These are phyloP conservation scores for Scaptomyza pallida DNA, from an alignment of 1,140 invertebrate species.

Conservation along the genomic window DNA sequence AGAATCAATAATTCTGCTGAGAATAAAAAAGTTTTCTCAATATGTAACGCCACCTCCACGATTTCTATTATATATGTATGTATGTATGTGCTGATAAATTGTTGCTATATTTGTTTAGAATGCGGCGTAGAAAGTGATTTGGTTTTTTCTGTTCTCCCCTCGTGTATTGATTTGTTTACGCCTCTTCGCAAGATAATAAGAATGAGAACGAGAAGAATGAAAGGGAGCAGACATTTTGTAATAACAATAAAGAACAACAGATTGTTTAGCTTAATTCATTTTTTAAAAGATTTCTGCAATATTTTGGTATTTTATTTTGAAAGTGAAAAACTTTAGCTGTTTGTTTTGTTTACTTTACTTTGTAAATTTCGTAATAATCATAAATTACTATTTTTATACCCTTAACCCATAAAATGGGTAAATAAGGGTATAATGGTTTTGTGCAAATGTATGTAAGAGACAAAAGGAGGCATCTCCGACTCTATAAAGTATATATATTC, in stretches of 20 bases:
- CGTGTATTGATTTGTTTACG: conserved; percentile 38
- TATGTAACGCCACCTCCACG: background rate
- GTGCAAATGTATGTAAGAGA: no score
- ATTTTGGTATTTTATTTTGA: background rate
- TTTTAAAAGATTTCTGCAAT: background rate
- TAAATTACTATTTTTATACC: no score
- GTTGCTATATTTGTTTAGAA: conserved; percentile 17
- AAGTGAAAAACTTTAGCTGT: background rate
- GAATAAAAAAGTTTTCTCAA: background rate
- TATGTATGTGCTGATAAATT: conserved; percentile 18
- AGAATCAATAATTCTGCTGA: conserved; percentile 23
- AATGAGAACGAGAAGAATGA: no score
- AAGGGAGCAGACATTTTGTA: background rate
- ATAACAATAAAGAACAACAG: background rate
- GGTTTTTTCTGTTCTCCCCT: background rate
- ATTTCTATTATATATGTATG: background rate
- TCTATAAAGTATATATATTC: no score
- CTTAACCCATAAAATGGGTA: no score
- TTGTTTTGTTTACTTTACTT: no score
- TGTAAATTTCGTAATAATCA: no score
- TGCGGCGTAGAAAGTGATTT: conserved; percentile 42
- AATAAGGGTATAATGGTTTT: no score
- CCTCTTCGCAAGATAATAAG: conserved; percentile 15
- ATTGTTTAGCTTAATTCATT: conserved; percentile 6
- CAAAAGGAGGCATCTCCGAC: no score